Evolutionary conservation across 2,888 invertebrate species (phyloP).

Genomic region (Lampropteryx suffumata): DNA sequence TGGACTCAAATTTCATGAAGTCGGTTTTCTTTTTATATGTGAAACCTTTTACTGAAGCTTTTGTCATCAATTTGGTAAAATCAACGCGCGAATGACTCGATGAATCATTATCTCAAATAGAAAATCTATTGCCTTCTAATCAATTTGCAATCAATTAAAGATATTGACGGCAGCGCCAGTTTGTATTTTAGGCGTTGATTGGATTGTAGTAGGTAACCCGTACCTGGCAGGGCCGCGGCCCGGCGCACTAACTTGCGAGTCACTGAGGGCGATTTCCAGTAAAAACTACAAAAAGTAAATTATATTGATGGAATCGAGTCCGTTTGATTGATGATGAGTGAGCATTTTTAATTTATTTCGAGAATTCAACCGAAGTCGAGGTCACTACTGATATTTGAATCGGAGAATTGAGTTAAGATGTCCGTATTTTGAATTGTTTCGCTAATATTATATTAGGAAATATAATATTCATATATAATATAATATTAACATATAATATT

Average conservation of each 20-base stretch:
- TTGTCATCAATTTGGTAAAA: no score
- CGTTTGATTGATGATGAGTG: conserved; percentile 82
- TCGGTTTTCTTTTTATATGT: no score
- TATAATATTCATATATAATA: no score
- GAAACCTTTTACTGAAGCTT: no score
- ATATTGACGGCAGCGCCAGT: conserved; percentile 45
- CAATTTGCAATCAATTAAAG: conserved; percentile 47
- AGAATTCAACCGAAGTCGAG: conserved; percentile 67
- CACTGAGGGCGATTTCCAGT: conserved; percentile 77
- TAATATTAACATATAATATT: no score
- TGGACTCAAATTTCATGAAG: no score
- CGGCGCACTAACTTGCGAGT: conserved; percentile 61
- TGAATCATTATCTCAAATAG: neutral
- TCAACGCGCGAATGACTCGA: conserved; percentile 1
- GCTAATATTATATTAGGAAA: no score
- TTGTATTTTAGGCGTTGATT: conserved; percentile 39
- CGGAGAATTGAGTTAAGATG: conserved; percentile 20
- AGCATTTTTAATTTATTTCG: conserved; percentile 81
- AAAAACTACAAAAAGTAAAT: conserved; percentile 82
- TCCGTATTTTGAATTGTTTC: neutral
- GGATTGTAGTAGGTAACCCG: conserved; percentile 35
- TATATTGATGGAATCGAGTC: conserved; percentile 81
- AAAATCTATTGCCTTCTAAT: conserved; percentile 25
- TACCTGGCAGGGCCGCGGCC: conserved; percentile 67
- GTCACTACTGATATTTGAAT: conserved; percentile 53